Base-by-base conservation (phyloP, 2,797 vertebrate genomes). In the Phoxinus dragarum region DNA sequence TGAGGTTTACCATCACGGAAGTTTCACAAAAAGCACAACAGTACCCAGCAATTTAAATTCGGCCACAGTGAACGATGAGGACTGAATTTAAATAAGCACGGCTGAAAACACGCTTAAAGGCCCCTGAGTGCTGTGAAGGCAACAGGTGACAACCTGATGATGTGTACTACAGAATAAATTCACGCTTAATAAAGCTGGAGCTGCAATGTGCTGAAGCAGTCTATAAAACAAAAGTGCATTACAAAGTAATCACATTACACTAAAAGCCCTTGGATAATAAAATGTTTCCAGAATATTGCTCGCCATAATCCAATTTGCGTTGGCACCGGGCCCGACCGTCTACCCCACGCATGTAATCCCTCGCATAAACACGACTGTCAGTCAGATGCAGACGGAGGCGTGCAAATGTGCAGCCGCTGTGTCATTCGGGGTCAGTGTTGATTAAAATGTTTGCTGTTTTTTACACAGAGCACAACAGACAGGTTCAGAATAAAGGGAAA, bases 211-310 rank as follows among this genome's bases (percentile, higher is more conserved):
- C 89, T 87, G 92, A 91, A 92, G 90, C 90, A 91, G 91, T 89
- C 90, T 61, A 81, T 85, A 78, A 90, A 87, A 93, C 91, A 91
- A 94, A 93, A 93, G 92, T 91, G 88, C 93, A 94, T 93, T 91
- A 90, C 87, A 90, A 89, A 91, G 90, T 94, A 94, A 94, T 94
- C 92, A 94, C 92, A 93, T 93, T 94, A 94, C 89, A 91, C 91
- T 93, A 92, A 88, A 90, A 92, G 91, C 91, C 86, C 88, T 87
- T 90, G 90, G 91, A 94, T 92, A 94, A 94, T 94, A 93, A 93
- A 94, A 92, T 88, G 90, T 91, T 92, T 91, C 89, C 89, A 85
- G 90, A 93, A 93, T 91, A 89, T 82, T 90, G 91, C 90, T 85
- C 90, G 87, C 90, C 85, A 54, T 94, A 93, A 95, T 94, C 93